These are phyloP conservation scores for Corella eumyota DNA, from an alignment of 23 tunicate genomes.

Conservation along the genomic window DNA sequence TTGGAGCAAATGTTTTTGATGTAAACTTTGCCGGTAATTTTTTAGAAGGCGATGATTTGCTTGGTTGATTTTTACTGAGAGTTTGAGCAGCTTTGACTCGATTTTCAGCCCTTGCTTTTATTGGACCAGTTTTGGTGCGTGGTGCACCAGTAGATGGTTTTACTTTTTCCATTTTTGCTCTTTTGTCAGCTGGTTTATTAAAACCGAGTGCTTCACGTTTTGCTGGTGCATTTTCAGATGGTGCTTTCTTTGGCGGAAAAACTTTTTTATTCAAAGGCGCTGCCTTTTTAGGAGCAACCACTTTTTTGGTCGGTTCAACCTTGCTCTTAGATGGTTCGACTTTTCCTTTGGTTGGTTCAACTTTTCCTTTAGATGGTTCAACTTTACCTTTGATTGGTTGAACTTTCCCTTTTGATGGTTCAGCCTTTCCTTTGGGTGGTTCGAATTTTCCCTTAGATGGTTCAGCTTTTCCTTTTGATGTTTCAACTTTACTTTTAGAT, in stretches of 20 bases:
- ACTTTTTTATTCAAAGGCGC: not conserved
- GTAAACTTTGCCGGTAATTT: too few species aligned
- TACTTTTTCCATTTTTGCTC: conserved; percentile 22
- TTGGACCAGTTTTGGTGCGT: conserved; percentile 20
- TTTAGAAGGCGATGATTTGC: conserved; percentile 7
- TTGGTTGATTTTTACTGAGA: conserved; percentile 14
- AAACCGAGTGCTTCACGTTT: conserved; percentile 17
- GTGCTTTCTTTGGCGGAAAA: not conserved
- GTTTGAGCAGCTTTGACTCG: conserved; percentile 15
- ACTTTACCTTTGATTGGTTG: too few species aligned
- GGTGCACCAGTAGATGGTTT: conserved; percentile 10
- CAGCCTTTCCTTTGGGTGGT: not conserved
- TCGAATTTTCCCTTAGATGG: not conserved
- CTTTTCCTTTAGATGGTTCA: too few species aligned
- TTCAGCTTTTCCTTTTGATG: too few species aligned
- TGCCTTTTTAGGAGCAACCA: conserved; percentile 10
- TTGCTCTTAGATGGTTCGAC: too few species aligned
- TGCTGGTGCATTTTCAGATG: conserved; percentile 3
- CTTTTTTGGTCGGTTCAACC: too few species aligned
- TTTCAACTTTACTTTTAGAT: too few species aligned
- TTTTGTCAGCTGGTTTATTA: conserved; percentile 37
- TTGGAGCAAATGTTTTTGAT: too few species aligned
- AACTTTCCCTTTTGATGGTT: too few species aligned
- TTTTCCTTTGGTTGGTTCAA: too few species aligned
- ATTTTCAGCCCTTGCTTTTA: conserved; percentile 18